Evolutionary conservation across 2,888 invertebrate species (phyloP), one percentile per base, ranked within the genome.

Genomic region (Venusia cambrica): DNA sequence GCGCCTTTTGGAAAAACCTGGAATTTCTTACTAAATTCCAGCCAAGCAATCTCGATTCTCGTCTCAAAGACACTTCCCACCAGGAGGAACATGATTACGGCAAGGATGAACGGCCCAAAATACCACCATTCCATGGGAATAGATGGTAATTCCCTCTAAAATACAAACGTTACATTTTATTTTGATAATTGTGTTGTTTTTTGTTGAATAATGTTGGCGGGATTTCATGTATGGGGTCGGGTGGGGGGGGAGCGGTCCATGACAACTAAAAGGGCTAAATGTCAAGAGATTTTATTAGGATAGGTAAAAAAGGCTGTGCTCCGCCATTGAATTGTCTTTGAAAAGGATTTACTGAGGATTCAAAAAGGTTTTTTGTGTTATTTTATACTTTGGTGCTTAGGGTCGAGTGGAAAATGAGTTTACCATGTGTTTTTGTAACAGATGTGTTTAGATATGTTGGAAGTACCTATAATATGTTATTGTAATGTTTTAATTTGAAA

Each of bases 61-160:
- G 54, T 59, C 36, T 83, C 77, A 37, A 77, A 73, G 31, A 78
- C 47, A 0, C 78, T 77, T 1, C 83, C 83, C 7, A 81, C 63
- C 3, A 84, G 62, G 0, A 83, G 57, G 30, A 84, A 83, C 67
- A 84, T 54, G 1, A 76, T 38, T 11, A 83, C 24, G 1, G 80
- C 83, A 27, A 81, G 44, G 1, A 75, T 4, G 12, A 83, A 19
- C 0, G 83, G 81, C 1, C 57, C 63, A 8, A 62, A 61, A 42
- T 57, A 56, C 67, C 70, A 62, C 71, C 75, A 78, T 67, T 69
- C 72, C 70, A 78, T 67, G 44, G 34, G 35, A 30, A 20, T 18
- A 5, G n/a, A 18, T 18, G 6, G 2, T n/a, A n/a, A 2, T 5
- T 9, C 19, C 4, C n/a, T 6, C 12, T 14, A 1, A 3, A 24